Evolutionary conservation across 2,888 invertebrate species (phyloP), one percentile per base, ranked within the genome.

Genomic region (Stenodera caucasica): DNA sequence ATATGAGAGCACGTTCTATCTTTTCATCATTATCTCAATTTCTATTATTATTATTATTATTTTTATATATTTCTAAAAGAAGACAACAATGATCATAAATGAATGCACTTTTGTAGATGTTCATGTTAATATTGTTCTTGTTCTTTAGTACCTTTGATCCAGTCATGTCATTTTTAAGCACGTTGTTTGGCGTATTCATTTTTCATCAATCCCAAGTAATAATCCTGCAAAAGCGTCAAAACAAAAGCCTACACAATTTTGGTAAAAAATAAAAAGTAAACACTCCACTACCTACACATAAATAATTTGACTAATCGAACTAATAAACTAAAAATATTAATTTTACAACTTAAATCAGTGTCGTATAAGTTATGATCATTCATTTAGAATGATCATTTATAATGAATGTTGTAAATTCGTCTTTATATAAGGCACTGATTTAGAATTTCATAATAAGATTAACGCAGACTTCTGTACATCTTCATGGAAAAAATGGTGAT

Each of bases 1-100:
- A 54, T 29, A 51, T 53, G 59, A 60, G 29, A 53, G 52, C 55
- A 56, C 57, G 55, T 55, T 50, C 40, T 63, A 29, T 56, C 49
- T 53, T 33, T 29, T 23, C 56, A 55, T 64, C 55, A 35, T 53
- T 53, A n/a, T 33, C 14, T 53, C 53, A 45, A 23, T 23, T 23
- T 45, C 45, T 45, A 40, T 7, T 30, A 8, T 5, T 6, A 30
- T 30, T 40, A 12, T 45, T 23, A 18, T 1, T 18, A 21, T 18
- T 40, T 40, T 3, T 1, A 9, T 1, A 21, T 2, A 15, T 6
- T 8, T 0, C 14, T 8, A 15, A 37, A 15, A 37, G 15, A 11
- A 18, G 2, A 23, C 3, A 21, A n/a, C n/a, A 12, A 23, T n/a
- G 12, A n/a, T 12, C 5, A 23, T 11, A 9, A 45, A 15, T 35